Conservation (phyloP, 2,797 vertebrate genomes). For the Etheostoma perlongum region DNA sequence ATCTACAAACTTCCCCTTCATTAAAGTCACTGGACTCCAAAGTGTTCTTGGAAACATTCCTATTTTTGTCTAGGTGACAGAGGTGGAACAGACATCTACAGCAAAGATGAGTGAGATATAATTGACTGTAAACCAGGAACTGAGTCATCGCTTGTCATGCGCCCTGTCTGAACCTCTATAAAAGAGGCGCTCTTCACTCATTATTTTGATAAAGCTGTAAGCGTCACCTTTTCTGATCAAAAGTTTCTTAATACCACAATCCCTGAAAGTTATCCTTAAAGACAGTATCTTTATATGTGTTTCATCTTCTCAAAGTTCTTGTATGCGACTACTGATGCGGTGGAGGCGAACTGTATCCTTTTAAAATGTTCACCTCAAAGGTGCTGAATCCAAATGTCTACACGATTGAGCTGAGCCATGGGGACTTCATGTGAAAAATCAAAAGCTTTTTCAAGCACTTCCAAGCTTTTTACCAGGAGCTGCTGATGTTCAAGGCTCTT, state of each 20-base stretch:
- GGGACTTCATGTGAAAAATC: constrained; percentile 80
- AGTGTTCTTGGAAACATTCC: constrained; percentile 68
- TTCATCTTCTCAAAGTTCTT: constrained; percentile 73
- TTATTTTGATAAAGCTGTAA: constrained; percentile 54
- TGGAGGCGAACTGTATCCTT: constrained; percentile 63
- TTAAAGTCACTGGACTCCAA: constrained; percentile 71
- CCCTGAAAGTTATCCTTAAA: constrained; percentile 69
- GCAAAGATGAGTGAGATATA: constrained; percentile 68
- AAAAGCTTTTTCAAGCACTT: constrained; percentile 81
- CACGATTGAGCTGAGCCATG: constrained; percentile 74
- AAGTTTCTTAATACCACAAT: constrained; percentile 67
- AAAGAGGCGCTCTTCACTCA: constrained; percentile 58
- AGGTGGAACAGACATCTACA: constrained; percentile 72
- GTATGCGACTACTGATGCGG: constrained; percentile 65
- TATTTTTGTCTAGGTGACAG: constrained; percentile 73
- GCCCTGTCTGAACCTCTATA: constrained; percentile 52
- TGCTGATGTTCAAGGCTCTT: constrained; percentile 78
- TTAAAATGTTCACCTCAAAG: constrained; percentile 76
- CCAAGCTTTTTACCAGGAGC: constrained; percentile 77
- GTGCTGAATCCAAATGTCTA: constrained; percentile 80
- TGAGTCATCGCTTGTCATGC: constrained; percentile 63
- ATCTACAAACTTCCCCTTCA: constrained; percentile 33
- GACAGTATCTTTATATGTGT: constrained; percentile 43
- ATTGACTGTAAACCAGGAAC: constrained; percentile 63
- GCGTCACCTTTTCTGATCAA: constrained; percentile 69